Conservation (phyloP, 35 echinoderm and acorn worm genomes). For the Lytechinus variegatus region DNA sequence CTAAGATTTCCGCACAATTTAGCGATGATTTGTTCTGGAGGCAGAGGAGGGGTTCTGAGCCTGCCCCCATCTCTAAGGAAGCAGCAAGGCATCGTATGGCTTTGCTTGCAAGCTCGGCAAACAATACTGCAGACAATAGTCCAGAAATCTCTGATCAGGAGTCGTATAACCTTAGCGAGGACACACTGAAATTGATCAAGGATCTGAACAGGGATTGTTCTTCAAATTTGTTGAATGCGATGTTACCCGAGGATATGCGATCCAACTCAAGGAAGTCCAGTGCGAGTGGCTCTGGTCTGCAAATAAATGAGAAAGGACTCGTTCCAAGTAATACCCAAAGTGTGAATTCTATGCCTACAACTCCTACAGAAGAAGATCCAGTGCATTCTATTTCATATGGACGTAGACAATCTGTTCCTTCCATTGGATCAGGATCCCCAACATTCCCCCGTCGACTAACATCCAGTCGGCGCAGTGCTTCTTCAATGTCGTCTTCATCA, state of each 20-base stretch:
- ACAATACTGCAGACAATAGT: constrained; percentile 61
- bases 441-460: constrained; percentile 61
- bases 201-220: constrained; percentile 73
- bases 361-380: constrained; percentile 43
- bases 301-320: constrained; percentile 41
- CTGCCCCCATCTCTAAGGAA: constrained; percentile 53
- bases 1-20: constrained; percentile 7
- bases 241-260: constrained; percentile 51
- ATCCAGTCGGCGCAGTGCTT: constrained; percentile 48
- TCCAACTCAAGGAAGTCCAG: constrained; percentile 31
- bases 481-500: constrained; percentile 75
- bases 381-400: neutral
- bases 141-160: constrained; percentile 71
- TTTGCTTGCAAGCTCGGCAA: constrained; percentile 9
- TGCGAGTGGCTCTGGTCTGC: neutral
- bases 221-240: constrained; percentile 68
- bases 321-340: constrained; percentile 11
- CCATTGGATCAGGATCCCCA: constrained; percentile 25
- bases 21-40: constrained; percentile 54
- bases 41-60: constrained; percentile 79
- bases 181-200: constrained; percentile 78
- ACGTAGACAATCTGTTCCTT: constrained; percentile 46
- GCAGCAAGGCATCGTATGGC: constrained; percentile 41
- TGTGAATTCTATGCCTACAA: constrained; percentile 58
- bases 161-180: constrained; percentile 54